Conservation (phyloP, 1,140 invertebrate genomes). For the Pseudomyrmex concolor region DNA sequence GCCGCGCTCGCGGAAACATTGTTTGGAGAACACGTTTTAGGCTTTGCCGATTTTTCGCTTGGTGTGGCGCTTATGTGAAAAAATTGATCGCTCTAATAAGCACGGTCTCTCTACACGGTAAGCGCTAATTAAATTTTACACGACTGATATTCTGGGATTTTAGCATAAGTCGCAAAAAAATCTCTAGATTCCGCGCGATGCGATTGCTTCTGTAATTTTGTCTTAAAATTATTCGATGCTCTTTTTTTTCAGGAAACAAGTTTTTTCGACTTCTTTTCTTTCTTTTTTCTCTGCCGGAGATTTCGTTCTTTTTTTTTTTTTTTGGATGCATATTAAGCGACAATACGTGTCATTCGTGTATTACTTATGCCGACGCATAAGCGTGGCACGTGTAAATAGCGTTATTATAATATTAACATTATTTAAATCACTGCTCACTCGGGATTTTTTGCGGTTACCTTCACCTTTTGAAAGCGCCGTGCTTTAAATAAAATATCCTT, state of each 20-base stretch:
- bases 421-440: constrained; percentile 27
- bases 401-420: constrained; percentile 42
- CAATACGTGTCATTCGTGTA: neutral
- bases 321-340: too few species aligned
- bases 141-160: constrained; percentile 37
- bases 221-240: too few species aligned
- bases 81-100: constrained; percentile 58
- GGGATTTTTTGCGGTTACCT: constrained; percentile 3
- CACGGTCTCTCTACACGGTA: neutral
- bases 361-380: constrained; percentile 13
- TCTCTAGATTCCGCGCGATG: neutral
- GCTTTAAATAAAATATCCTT: constrained; percentile 35
- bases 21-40: constrained; percentile 55
- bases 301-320: too few species aligned
- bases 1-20: neutral
- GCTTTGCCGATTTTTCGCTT: constrained; percentile 54
- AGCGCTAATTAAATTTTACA: constrained; percentile 50
- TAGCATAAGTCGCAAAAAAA: constrained; percentile 7
- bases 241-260: too few species aligned
- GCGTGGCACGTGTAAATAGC: neutral
- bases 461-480: constrained; percentile 15
- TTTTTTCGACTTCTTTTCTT: too few species aligned
- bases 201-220: neutral
- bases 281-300: too few species aligned
- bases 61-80: constrained; percentile 50